These are phyloP conservation scores for Bembecia ichneumoniformis DNA, from an alignment of 2,888 invertebrate species.

Conservation along the genomic window DNA sequence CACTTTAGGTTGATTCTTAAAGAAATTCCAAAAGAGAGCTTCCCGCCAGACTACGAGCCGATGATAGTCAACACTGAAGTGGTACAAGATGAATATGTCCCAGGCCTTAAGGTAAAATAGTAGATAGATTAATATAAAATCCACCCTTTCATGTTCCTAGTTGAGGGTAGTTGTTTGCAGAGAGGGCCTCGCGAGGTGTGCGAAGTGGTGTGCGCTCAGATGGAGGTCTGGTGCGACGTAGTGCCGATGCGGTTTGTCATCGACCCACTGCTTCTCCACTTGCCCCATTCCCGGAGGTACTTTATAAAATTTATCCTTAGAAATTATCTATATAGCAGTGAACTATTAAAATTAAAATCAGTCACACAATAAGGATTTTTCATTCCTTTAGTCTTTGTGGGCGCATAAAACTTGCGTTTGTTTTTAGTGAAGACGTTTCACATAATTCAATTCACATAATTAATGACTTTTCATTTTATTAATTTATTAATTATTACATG, in stretches of 20 bases:
- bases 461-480: too few relatives aligned
- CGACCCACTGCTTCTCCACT: slow-evolving; percentile 28
- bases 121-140: background rate
- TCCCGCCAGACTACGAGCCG: slow-evolving; percentile 25
- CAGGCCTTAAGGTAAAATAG: slow-evolving; percentile 16
- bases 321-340: too few relatives aligned
- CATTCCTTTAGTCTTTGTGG: too few relatives aligned
- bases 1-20: slow-evolving; percentile 38
- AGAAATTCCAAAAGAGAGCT: slow-evolving; percentile 41
- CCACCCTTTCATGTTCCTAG: background rate
- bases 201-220: slow-evolving; percentile 37
- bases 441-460: too few relatives aligned
- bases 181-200: slow-evolving; percentile 27
- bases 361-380: too few relatives aligned
- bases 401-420: too few relatives aligned
- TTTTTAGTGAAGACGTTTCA: too few relatives aligned
- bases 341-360: too few relatives aligned
- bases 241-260: slow-evolving; percentile 40
- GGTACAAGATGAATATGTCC: slow-evolving; percentile 23
- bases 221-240: slow-evolving; percentile 59
- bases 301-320: too few relatives aligned
- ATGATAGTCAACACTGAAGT: slow-evolving; percentile 25
- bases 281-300: slow-evolving; percentile 40
- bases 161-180: slow-evolving; percentile 13
- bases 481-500: too few relatives aligned